These are phyloP conservation scores for Psammodynastes pulverulentus DNA, from an alignment of 2,113 vertebrate genomes.

Conservation along the genomic window DNA sequence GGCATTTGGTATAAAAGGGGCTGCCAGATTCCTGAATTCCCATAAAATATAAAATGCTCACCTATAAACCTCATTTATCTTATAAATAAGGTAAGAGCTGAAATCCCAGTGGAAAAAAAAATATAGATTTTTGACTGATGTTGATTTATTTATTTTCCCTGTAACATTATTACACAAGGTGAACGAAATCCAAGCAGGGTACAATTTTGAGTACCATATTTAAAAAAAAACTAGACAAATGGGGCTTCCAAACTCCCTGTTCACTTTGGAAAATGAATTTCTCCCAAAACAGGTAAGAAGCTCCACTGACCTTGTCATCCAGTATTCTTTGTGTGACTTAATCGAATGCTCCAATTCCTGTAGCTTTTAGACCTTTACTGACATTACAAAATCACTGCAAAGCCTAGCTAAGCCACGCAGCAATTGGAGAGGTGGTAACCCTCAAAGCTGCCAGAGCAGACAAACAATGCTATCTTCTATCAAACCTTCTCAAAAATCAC, in stretches of 20 bases:
- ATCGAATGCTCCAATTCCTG: neutral
- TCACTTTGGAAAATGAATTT: neutral
- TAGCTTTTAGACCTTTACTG: neutral
- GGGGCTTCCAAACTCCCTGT: neutral
- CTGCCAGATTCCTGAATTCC: neutral
- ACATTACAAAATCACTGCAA: neutral
- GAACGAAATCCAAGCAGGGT: neutral
- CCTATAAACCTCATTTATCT: neutral
- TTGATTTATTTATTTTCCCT: neutral
- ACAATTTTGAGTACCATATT: neutral
- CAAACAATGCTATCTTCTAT: conserved; percentile 33
- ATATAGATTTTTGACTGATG: neutral
- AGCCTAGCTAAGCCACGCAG: conserved; percentile 25
- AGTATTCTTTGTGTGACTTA: neutral
- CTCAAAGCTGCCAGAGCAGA: conserved; percentile 22
- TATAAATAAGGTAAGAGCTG: neutral
- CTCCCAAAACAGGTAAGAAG: fast-evolving
- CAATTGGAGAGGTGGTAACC: conserved; percentile 40
- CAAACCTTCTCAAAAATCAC: conserved; percentile 4
- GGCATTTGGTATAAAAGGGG: neutral
- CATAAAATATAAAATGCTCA: neutral
- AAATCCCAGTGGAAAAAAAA: neutral
- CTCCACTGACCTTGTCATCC: neutral
- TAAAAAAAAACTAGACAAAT: too few species aligned
- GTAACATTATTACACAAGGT: neutral